Base-by-base conservation (phyloP, 2,888 invertebrate genomes). In the Brachypterus glaber region DNA sequence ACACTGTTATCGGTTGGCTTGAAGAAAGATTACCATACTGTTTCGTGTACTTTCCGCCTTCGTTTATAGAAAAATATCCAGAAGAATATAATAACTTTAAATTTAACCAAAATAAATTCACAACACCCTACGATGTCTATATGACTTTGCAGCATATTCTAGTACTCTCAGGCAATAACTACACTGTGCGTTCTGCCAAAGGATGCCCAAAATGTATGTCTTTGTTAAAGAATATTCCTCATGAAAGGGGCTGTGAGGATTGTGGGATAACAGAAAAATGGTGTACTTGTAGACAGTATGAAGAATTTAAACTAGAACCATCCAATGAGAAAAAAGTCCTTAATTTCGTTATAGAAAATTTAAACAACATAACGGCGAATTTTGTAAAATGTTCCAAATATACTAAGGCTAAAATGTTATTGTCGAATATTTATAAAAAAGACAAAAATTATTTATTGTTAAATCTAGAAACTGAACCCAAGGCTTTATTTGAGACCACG, bases 1-100 rank as follows among this genome's bases (percentile, higher is more conserved):
- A 74, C 41, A 75, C 78, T 2, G 68, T 76, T 44, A 74, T 79
- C 17, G 83, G 85, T 0, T 86, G 82, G 70, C 73, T 83, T 50
- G 87, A 88, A 54, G 84, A 86, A 51, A 73, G 85, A 9, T 55
- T 86, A 49, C 87, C 88, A 0, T 79, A 78, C 50, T 68, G 85
- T 26, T 83, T 79, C 52, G 62, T 86, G 13, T 79, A 76, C 67
- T 46, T 80, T 30, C 86, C 88, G 0, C 62, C 68, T 4, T 69
- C 69, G 62, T 75, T 83, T 44, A 72, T 70, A 41, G 64, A 64
- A 2, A 65, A 63, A 16, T 65, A 74, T 50, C 72, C 77, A 0
- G 58, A 66, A 4, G 71, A 75, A 48, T 72, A 72, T 5, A 64
- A 66, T 15, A 72, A 75, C 18, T 56, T 85, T 17, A 64, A 65